Percentiles rank a stretch among this genome's conserved stretches.
Evolutionary conservation across 2,113 vertebrate species (phyloP).

Genomic region (Oncorhynchus keta): DNA sequence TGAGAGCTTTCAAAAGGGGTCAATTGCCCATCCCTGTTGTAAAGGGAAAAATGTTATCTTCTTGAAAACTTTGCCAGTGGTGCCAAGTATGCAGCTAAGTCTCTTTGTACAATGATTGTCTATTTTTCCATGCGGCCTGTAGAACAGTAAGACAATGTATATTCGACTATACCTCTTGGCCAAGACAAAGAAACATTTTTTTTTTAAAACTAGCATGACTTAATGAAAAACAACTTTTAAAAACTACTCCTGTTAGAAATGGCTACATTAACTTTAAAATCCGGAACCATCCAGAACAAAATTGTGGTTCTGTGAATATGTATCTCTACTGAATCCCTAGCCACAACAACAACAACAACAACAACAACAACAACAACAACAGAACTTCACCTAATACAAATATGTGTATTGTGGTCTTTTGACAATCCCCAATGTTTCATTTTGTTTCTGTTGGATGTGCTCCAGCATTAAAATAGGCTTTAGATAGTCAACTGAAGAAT

Average conservation of each 20-base stretch:
- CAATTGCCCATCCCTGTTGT: neutral
- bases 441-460: neutral
- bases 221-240: neutral
- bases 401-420: neutral
- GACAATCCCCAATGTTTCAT: neutral
- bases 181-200: neutral
- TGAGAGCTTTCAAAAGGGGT: neutral
- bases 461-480: neutral
- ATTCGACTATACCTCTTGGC: neutral
- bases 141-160: conserved; percentile 5
- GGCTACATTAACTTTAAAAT: neutral
- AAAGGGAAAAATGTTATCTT: neutral
- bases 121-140: neutral
- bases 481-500: neutral
- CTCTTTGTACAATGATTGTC: conserved; percentile 10
- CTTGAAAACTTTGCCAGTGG: neutral
- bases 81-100: conserved; percentile 3
- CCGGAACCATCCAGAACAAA: neutral
- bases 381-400: too few species aligned
- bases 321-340: too few species aligned
- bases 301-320: neutral
- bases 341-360: too few species aligned
- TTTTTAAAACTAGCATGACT: neutral
- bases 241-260: neutral
- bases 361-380: too few species aligned